Conservation (phyloP, 2,888 invertebrate species). For the Drosophila nr. perissopoda region DNA sequence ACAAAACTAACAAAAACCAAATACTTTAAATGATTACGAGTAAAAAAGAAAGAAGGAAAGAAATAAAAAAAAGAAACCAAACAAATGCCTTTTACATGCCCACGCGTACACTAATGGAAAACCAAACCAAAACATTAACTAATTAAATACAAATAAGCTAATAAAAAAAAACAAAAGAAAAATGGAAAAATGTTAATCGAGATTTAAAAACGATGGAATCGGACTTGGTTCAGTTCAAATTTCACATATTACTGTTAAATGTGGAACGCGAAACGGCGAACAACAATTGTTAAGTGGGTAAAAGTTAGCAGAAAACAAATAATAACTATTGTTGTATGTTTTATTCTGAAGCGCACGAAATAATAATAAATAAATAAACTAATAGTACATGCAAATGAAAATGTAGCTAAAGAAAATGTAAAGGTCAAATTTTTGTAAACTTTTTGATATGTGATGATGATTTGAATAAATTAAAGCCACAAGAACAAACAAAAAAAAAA, state of each 20-base stretch:
- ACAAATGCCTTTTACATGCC: slow-evolving; percentile 82
- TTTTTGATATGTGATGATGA: slow-evolving; percentile 83
- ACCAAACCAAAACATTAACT: slow-evolving; percentile 29
- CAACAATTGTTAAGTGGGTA: slow-evolving; percentile 56
- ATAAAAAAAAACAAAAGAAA: not conserved
- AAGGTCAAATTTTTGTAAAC: slow-evolving; percentile 73
- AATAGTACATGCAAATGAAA: slow-evolving; percentile 38
- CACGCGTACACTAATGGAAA: slow-evolving; percentile 73
- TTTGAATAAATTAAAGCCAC: slow-evolving; percentile 78
- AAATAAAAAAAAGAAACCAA: slow-evolving; percentile 64
- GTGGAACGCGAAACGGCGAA: slow-evolving; percentile 43
- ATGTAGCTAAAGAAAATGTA: slow-evolving; percentile 65
- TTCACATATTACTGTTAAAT: slow-evolving; percentile 58
- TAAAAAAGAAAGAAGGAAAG: slow-evolving; percentile 2
- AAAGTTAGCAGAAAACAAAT: slow-evolving; percentile 37
- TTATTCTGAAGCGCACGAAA: slow-evolving; percentile 74
- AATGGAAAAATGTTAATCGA: slow-evolving; percentile 43
- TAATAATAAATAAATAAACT: slow-evolving; percentile 26
- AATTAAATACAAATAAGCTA: slow-evolving; percentile 29
- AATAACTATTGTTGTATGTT: slow-evolving; percentile 75
- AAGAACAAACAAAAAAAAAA: slow-evolving; percentile 37
- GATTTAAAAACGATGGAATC: slow-evolving; percentile 24
- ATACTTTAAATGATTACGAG: slow-evolving; percentile 37
- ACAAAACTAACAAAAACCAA: slow-evolving; percentile 17
- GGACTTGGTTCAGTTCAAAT: slow-evolving; percentile 36